These are phyloP conservation scores for Sinosuthora webbiana DNA, from an alignment of 2,113 vertebrate species.

Conservation along the genomic window DNA sequence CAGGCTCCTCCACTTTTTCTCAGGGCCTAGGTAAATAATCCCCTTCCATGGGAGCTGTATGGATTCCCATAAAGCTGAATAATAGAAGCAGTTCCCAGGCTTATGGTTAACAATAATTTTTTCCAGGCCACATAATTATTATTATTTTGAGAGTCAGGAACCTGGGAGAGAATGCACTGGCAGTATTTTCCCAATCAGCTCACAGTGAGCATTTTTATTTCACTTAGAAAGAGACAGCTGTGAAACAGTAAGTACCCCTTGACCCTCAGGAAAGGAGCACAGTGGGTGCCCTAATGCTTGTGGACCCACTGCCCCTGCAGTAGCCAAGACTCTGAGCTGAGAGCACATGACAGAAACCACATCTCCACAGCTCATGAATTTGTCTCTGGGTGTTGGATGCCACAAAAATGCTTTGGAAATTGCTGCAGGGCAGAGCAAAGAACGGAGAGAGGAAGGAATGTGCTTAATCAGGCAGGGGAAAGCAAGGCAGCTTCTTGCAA, in stretches of 20 bases:
- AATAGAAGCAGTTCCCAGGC: slow-evolving; percentile 48
- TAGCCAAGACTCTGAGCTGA: neutral
- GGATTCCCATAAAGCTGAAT: slow-evolving; percentile 39
- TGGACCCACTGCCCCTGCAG: rapidly evolving
- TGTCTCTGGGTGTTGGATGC: neutral
- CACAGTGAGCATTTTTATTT: neutral
- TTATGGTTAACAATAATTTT: slow-evolving; percentile 29
- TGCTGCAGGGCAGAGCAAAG: neutral
- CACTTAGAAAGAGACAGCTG: neutral
- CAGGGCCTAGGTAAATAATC: slow-evolving; percentile 59
- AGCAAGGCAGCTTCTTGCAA: neutral
- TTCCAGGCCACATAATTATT: slow-evolving; percentile 39
- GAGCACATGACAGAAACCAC: neutral
- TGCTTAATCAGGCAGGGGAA: neutral
- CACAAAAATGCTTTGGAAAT: slow-evolving; percentile 45
- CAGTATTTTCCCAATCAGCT: neutral
- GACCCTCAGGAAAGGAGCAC: neutral
- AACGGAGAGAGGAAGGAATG: neutral
- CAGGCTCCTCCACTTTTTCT: slow-evolving; percentile 32
- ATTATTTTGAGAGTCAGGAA: slow-evolving; percentile 47
- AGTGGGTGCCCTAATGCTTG: neutral
- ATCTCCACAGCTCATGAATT: neutral
- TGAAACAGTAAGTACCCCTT: neutral
- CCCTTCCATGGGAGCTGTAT: neutral
- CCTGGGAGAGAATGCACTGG: neutral